Evolutionary conservation across 2,113 vertebrate genomes (phyloP), one percentile per base, ranked within the genome.

Genomic region (Corvus hawaiiensis): DNA sequence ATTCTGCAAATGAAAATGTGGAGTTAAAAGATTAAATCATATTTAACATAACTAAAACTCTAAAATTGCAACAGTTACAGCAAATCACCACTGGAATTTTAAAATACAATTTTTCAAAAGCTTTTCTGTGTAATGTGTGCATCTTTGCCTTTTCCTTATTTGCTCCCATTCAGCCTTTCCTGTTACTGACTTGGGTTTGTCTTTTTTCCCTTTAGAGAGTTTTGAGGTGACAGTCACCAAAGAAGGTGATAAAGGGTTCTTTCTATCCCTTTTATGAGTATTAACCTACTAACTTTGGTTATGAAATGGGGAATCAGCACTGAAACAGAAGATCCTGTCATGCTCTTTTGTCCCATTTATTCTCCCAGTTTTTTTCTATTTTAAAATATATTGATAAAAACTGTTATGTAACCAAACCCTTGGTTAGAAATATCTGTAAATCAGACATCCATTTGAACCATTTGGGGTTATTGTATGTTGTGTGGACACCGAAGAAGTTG

Each of bases 181-280:
- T 98, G 97, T 98, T 97, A 99, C 99, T 99, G 99, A 99, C 98
- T 98, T 97, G 98, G 98, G 98, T 99, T 99, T 99, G 98, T 99
- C 98, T 99, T 99, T 98, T 99, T 98, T 99, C 97, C 98, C 98
- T 99, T 99, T 98, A 99, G 99, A 99, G 98, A 99, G 99, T 99
- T 99, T 99, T 99, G 99, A 99, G 99, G 99, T 99, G 99, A 99
- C 99, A 99, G 98, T 99, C 98, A 99, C 99, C 98, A 98, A 99
- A 98, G 99, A 99, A 99, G 99, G 99, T 99, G 99, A 99, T 99
- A 97, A 98, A 98, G 98, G 99, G 98, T 98, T 99, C 98, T 99
- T 99, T 99, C 98, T 99, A 96, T 98, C 98, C 98, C 96, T 97
- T 96, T 97, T 99, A 98, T 96, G 96, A 98, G 76, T 98, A 99